Base-by-base conservation (phyloP, 1,140 invertebrate genomes). In the Eurosta solidaginis region DNA sequence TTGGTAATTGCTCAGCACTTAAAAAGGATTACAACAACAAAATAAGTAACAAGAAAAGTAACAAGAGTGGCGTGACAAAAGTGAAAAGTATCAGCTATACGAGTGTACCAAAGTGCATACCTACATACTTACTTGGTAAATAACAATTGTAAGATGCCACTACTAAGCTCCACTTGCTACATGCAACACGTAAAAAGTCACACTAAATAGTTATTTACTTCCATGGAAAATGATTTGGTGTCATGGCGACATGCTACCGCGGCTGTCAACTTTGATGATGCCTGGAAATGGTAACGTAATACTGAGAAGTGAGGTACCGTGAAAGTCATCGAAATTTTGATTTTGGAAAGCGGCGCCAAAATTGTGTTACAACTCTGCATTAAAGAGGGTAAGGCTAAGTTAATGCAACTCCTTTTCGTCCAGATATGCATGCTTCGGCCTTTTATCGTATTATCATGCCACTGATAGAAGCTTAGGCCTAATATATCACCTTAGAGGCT, bases 181-280 rank as follows among this genome's bases (percentile, higher is more conserved):
- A 59, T 25, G 20, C 27, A 59, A 59, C 22, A 68, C 27, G 27
- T n/a, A 40, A 83, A 84, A 83, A 84, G 82, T 85, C 80, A 80
- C 83, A 82, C n/a, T n/a, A 85, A 85, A 85, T 85, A 85, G 85
- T 85, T 85, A 85, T 85, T 85, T 85, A 85, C 83, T 85, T 85
- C 84, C 82, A 83, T 20, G 83, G 74, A 83, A 83, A 85, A 81
- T 84, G 82, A 85, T 82, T 85, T 85, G 82, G 85, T 82, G 42
- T 22, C 47, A 22, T 47, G 22, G 12, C 73, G 27, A n/a, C 73
- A 45, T 74, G 73, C 73, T 27, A 74, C 40, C 40, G 42, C 40
- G 12, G n/a, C 1, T 74, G 47, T 29, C 45, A 47, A 2, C 29
- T 1, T 50, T 75, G 73, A 27, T 75, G 59, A 0, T n/a, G n/a